phyloP scores from a whole-genome alignment of 1,140 invertebrate species.

The Monochamus saltuarius region DNA sequence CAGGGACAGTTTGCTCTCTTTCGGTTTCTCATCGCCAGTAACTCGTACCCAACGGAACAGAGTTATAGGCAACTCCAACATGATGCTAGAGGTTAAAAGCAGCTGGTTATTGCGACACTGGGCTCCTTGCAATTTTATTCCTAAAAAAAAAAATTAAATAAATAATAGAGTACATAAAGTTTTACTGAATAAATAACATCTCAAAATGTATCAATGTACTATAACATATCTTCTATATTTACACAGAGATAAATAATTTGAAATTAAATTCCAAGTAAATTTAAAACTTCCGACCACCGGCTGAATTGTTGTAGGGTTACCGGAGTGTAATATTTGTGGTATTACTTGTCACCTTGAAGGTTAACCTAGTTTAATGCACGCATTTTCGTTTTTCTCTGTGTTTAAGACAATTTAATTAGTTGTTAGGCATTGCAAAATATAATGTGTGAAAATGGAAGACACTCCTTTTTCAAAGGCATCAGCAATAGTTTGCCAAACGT shows the following conservation, averaged over 20 bases:
- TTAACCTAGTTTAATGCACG: too few species aligned
- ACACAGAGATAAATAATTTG: slow-evolving; percentile 11
- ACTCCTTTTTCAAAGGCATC: too few species aligned
- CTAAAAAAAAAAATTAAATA: slow-evolving; percentile 50
- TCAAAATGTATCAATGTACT: not conserved
- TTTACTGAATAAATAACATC: too few species aligned
- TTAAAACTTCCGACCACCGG: slow-evolving; percentile 9
- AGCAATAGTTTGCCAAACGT: too few species aligned
- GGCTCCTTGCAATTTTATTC: slow-evolving; percentile 93
- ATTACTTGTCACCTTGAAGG: too few species aligned
- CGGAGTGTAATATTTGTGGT: not conserved
- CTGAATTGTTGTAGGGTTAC: not conserved
- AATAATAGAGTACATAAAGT: not conserved
- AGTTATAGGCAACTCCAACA: slow-evolving; percentile 88
- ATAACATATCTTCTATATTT: not conserved
- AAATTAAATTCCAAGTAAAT: not conserved
- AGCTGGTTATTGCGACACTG: slow-evolving; percentile 89
- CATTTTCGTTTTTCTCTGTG: too few species aligned
- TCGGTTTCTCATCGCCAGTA: slow-evolving; percentile 57
- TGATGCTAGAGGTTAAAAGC: slow-evolving; percentile 89
- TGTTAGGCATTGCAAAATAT: too few species aligned
- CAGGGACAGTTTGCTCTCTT: slow-evolving; percentile 74
- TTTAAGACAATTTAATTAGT: too few species aligned
- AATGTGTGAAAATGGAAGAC: too few species aligned
- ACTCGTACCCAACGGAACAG: slow-evolving; percentile 78